phyloP scores from a whole-genome alignment of 2,888 invertebrate genomes.

The Trachelus iudaicus region DNA sequence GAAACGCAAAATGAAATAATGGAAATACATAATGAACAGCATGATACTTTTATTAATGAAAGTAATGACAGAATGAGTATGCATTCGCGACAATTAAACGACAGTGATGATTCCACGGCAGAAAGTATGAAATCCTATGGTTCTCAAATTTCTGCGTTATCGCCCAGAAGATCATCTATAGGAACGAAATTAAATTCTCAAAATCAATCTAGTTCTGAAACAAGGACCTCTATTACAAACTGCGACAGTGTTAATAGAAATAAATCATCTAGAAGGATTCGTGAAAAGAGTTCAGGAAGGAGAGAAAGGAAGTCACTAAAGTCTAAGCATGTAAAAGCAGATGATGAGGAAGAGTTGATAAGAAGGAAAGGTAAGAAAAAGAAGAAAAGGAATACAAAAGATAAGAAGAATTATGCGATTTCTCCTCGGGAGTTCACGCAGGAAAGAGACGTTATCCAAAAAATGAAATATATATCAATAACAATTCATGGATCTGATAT shows the following conservation, averaged over 20 bases:
- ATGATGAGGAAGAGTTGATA: slow-evolving; percentile 15
- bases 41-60: background rate
- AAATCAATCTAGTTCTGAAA: background rate
- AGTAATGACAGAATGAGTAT: background rate
- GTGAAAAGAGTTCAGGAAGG: background rate
- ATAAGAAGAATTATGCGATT: slow-evolving; percentile 11
- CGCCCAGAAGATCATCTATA: background rate
- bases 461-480: slow-evolving; percentile 65
- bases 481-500: slow-evolving; percentile 71
- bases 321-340: background rate
- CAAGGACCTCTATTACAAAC: background rate
- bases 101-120: background rate
- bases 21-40: background rate
- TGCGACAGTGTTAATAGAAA: background rate
- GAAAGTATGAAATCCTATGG: background rate
- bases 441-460: slow-evolving; percentile 10
- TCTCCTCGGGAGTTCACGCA: slow-evolving; percentile 2
- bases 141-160: background rate
- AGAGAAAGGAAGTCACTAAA: slow-evolving; percentile 14
- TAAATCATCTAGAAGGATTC: background rate
- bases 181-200: background rate
- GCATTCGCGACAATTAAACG: background rate
- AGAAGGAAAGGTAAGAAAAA: slow-evolving; percentile 14
- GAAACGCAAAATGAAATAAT: background rate
- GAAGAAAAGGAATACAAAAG: slow-evolving; percentile 25